phyloP scores from a whole-genome alignment of 2,113 vertebrate species.

The Lophius piscatorius region DNA sequence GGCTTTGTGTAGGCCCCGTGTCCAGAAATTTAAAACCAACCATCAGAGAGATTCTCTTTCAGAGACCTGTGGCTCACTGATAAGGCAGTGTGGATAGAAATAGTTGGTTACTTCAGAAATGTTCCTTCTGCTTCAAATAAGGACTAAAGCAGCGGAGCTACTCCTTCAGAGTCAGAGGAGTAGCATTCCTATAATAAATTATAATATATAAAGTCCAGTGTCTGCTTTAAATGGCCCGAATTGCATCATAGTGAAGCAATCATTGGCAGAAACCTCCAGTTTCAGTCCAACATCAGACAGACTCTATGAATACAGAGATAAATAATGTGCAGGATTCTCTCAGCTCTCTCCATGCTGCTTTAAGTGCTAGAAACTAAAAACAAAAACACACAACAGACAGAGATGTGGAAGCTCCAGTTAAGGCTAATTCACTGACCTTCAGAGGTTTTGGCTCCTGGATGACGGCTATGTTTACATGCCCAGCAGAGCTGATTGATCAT shows the following conservation, averaged over 20 bases:
- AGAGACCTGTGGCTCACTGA: slow-evolving; percentile 60
- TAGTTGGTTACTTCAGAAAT: slow-evolving; percentile 20
- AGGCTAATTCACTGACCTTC: slow-evolving; percentile 69
- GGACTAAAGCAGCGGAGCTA: slow-evolving; percentile 46
- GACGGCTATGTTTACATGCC: slow-evolving; percentile 58
- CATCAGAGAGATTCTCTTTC: slow-evolving; percentile 49
- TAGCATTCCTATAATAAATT: slow-evolving; percentile 63
- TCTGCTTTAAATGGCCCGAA: slow-evolving; percentile 53
- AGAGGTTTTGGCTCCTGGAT: slow-evolving; percentile 52
- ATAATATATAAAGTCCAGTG: slow-evolving; percentile 76
- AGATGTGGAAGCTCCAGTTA: slow-evolving; percentile 57
- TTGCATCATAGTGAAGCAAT: slow-evolving; percentile 64
- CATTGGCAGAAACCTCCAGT: slow-evolving; percentile 68
- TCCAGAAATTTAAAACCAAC: slow-evolving; percentile 71
- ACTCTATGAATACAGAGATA: slow-evolving; percentile 40
- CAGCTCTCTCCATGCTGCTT: slow-evolving; percentile 46
- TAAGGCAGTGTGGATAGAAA: slow-evolving; percentile 68
- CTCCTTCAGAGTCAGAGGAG: slow-evolving; percentile 43
- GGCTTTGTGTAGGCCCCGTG: slow-evolving; percentile 55
- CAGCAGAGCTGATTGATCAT: slow-evolving; percentile 1
- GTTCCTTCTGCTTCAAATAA: slow-evolving; percentile 51
- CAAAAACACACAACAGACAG: slow-evolving; percentile 39
- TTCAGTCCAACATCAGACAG: slow-evolving; percentile 53
- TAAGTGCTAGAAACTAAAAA: slow-evolving; percentile 77
- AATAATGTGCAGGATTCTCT: slow-evolving; percentile 64